Percentiles rank a stretch among this genome's conserved stretches.
Conservation (phyloP, 37 sponge, comb jelly and placozoan species). For the Hexactinellida sp. region DNA sequence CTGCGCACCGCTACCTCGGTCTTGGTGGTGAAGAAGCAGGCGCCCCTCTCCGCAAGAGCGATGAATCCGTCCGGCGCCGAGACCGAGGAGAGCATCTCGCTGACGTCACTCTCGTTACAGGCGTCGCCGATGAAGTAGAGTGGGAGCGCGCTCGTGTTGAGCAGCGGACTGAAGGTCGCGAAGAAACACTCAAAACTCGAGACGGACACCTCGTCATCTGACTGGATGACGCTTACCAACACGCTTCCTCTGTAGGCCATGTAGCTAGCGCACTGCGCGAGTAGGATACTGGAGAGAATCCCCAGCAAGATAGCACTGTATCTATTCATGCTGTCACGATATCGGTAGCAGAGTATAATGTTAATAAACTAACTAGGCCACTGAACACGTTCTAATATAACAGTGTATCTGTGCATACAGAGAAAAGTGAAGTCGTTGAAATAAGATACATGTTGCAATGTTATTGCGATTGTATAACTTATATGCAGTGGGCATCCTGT, state of each 20-base stretch:
- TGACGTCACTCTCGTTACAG: background rate
- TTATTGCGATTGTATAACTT: too few species aligned
- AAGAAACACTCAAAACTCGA: background rate
- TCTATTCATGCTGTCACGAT: background rate
- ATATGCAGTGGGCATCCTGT: too few species aligned
- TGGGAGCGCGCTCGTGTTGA: background rate
- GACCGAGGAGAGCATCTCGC: background rate
- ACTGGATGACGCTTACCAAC: background rate
- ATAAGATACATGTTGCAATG: background rate
- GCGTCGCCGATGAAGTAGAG: background rate
- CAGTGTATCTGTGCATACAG: background rate
- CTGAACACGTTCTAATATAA: background rate
- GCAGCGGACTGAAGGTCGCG: background rate
- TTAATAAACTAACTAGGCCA: background rate
- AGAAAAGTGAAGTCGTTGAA: background rate
- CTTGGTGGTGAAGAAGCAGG: background rate
- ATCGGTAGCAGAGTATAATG: too few species aligned
- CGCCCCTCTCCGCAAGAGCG: background rate
- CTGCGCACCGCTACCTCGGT: background rate
- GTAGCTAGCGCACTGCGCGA: background rate
- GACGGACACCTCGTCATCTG: background rate
- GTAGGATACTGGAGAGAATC: background rate
- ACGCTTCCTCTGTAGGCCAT: background rate
- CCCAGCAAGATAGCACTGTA: background rate
- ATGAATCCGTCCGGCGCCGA: background rate